Evolutionary conservation across 2,113 vertebrate species (phyloP).

Genomic region (Peucedramus taeniatus): DNA sequence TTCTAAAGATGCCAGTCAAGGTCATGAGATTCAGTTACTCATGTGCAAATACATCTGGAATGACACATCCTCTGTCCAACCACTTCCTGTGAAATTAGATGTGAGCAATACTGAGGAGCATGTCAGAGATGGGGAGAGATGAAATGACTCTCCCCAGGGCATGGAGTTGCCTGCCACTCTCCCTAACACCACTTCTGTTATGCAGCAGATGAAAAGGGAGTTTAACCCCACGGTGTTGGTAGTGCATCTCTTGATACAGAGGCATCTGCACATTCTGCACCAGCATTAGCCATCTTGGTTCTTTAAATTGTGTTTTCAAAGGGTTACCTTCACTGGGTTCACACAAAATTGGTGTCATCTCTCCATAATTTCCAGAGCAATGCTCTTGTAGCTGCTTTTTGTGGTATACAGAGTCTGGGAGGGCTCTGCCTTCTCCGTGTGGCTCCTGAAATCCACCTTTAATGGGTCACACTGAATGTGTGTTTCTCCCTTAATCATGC

Average conservation of each 20-base stretch:
- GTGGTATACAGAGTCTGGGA: not conserved
- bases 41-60: not conserved
- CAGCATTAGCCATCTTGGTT: not conserved
- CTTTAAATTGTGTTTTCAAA: not conserved
- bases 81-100: not conserved
- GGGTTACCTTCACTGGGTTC: not conserved
- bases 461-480: not conserved
- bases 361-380: not conserved
- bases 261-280: not conserved
- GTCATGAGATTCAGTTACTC: not conserved
- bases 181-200: not conserved
- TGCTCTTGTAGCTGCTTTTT: not conserved
- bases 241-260: not conserved
- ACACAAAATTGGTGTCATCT: not conserved
- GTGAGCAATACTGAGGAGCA: not conserved
- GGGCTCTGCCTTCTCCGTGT: not conserved
- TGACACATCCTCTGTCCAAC: not conserved
- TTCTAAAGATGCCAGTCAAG: not conserved
- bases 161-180: not conserved
- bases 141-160: not conserved
- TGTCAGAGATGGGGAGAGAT: not conserved
- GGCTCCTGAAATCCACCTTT: not conserved
- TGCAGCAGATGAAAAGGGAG: not conserved
- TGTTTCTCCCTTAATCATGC: not conserved
- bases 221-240: not conserved